Base-by-base conservation (phyloP, 2,797 vertebrate genomes). In the Hyperoplus lanceolatus region DNA sequence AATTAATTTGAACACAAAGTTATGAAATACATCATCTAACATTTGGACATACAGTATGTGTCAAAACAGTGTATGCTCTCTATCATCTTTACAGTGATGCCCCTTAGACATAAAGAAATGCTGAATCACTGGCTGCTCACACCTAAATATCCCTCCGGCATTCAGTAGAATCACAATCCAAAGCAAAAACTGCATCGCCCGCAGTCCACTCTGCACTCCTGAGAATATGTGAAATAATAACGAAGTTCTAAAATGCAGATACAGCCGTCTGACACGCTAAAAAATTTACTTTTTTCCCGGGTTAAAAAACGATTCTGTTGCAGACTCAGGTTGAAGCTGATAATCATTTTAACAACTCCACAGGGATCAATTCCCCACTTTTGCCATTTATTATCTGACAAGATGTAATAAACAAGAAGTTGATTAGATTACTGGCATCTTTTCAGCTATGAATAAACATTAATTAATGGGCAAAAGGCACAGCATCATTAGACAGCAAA, bases 231-330 rank as follows among this genome's bases (percentile, higher is more conserved):
- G 1, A 77, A 75, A 81, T 72, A 54, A 58, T 58, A 60, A 36
- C 0, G 41, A 46, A 8, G 68, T 65, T 65, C 70, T 61, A 63
- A 85, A 85, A 87, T 82, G 84, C 80, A 63, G 73, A 88, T 73
- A 18, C 54, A 56, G 61, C 45, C 29, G 3, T 29, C 29, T 29
- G 29, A 29, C 29, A 29, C 29, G 29, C 29, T 29, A 29, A 29
- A 29, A 29, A 29, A 29, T 29, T 1, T 29, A 29, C 29, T 29
- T 29, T 29, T 29, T 29, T 29, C 21, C 21, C 21, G 54, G 61
- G 50, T 12, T 13, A 63, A 69, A 43, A 72, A 59, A 45, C 41
- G 2, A 61, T 54, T 36, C 6, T 8, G 21, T 21, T 16, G 8
- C 4, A 11, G 42, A 46, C 11, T 59, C 29, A 9, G 11, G 41